Evolutionary conservation across 2,113 vertebrate species (phyloP).

Genomic region (Reinhardtius hippoglossoides): DNA sequence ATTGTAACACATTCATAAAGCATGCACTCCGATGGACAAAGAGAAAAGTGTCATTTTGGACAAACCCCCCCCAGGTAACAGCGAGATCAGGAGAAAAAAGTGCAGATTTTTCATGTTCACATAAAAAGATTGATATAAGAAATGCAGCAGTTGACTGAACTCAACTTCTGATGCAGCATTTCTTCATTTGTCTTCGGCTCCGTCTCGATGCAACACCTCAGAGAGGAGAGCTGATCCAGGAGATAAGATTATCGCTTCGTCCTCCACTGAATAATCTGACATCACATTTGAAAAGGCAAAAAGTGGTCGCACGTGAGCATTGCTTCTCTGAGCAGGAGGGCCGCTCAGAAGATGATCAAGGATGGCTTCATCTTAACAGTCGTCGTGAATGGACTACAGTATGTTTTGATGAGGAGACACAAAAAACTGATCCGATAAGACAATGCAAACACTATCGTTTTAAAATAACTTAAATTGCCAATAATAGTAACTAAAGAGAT

Average conservation of each 20-base stretch:
- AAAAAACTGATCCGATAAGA: background rate
- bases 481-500: conserved; percentile 4
- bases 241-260: conserved; percentile 28
- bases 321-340: conserved; percentile 36
- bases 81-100: conserved; percentile 78
- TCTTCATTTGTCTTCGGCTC: conserved; percentile 23
- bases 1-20: conserved; percentile 79
- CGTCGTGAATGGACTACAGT: conserved; percentile 43
- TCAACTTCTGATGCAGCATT: conserved; percentile 31
- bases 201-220: background rate
- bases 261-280: conserved; percentile 49
- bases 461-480: conserved; percentile 17
- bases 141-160: conserved; percentile 65
- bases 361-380: conserved; percentile 78
- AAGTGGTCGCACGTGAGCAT: conserved; percentile 42
- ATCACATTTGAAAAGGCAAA: conserved; percentile 72
- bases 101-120: conserved; percentile 81
- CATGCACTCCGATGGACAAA: conserved; percentile 74
- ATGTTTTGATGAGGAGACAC: conserved; percentile 40
- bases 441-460: background rate
- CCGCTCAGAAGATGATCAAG: conserved; percentile 35
- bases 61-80: conserved; percentile 74
- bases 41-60: conserved; percentile 65
- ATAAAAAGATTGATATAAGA: conserved; percentile 74
- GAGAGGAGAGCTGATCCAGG: conserved; percentile 27